Conservation (phyloP, 2,888 invertebrate genomes). For the Eilema griseolum region DNA sequence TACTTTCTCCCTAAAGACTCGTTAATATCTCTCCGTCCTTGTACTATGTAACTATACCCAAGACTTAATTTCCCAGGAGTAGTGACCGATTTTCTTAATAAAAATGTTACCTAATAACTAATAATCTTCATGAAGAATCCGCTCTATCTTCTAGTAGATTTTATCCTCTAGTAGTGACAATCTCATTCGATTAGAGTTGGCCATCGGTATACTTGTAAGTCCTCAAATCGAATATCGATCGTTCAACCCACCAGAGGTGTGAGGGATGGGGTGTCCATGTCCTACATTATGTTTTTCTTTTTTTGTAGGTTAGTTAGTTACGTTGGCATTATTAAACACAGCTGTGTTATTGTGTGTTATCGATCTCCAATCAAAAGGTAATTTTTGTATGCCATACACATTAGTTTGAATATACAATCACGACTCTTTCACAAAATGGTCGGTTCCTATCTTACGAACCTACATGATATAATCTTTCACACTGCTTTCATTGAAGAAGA, state of each 20-base stretch:
- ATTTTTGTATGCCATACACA: not conserved
- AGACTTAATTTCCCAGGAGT: not conserved
- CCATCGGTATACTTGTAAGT: constrained; percentile 16
- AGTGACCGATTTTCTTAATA: not conserved
- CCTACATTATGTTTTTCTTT: constrained; percentile 3
- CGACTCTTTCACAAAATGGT: no score
- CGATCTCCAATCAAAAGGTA: not conserved
- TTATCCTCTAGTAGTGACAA: not conserved
- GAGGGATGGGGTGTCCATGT: constrained; percentile 2
- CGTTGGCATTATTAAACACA: not conserved
- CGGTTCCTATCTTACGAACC: no score
- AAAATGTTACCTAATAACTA: not conserved
- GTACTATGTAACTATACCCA: not conserved
- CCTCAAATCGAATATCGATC: constrained; percentile 19
- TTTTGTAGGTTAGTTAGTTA: constrained; percentile 7
- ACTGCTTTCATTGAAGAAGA: no score
- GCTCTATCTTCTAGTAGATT: not conserved
- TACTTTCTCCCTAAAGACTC: not conserved
- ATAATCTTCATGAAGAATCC: not conserved
- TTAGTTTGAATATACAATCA: not conserved
- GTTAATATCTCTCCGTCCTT: not conserved
- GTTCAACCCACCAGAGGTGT: not conserved
- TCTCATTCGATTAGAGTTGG: not conserved
- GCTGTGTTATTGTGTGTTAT: not conserved
- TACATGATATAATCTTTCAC: no score